Percentiles rank a stretch among this genome's conserved stretches.
Conservation (phyloP, 1,140 invertebrate species). For the Magallana angulata region DNA sequence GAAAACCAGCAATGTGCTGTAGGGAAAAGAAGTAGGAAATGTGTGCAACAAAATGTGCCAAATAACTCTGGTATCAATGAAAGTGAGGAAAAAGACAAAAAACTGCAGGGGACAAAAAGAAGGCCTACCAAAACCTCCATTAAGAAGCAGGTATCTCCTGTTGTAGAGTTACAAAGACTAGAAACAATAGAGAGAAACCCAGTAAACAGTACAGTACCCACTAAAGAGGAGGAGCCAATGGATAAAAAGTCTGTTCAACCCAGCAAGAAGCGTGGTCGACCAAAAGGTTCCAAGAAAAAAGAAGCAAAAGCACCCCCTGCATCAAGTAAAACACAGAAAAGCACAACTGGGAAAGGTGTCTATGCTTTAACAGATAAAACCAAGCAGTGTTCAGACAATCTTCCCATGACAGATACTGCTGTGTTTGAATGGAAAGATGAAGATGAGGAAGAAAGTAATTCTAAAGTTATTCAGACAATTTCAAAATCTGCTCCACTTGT, state of each 20-base stretch:
- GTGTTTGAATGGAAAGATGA: not conserved
- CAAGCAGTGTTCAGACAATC: not conserved
- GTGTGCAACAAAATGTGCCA: not conserved
- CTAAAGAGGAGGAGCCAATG: not conserved
- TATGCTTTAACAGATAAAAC: slow-evolving; percentile 7
- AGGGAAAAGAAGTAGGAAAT: not conserved
- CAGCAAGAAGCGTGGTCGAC: not conserved
- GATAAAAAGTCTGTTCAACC: not conserved
- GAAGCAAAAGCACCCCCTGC: not conserved
- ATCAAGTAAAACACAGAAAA: not conserved
- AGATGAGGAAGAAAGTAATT: not conserved
- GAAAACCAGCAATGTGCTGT: not conserved
- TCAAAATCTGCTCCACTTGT: not conserved
- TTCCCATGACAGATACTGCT: not conserved
- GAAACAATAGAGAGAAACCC: not conserved
- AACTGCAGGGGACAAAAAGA: not conserved
- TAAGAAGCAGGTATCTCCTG: not conserved
- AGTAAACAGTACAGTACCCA: not conserved
- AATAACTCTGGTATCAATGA: not conserved
- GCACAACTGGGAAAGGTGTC: not conserved
- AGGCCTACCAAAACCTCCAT: not conserved
- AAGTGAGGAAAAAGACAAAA: not conserved
- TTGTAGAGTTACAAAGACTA: not conserved
- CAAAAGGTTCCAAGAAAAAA: not conserved
- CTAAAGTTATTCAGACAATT: not conserved